These are phyloP conservation scores for Sebastes matsubarae DNA, from an alignment of 2,797 vertebrate genomes.

Conservation along the genomic window DNA sequence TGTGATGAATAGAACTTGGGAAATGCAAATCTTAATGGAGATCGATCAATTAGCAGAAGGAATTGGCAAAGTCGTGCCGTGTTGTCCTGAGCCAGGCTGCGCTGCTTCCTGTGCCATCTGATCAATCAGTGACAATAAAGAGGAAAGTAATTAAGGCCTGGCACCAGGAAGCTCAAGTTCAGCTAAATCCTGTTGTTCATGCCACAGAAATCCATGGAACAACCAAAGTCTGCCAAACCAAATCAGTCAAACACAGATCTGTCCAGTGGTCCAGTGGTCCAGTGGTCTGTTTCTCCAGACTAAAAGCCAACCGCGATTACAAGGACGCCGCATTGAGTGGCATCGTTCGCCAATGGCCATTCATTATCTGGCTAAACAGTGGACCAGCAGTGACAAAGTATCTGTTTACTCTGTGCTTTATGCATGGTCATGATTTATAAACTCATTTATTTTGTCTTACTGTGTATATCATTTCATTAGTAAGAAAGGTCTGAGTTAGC, in stretches of 20 bases:
- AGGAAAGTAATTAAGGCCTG: slow-evolving; percentile 34
- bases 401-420: neutral
- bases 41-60: slow-evolving; percentile 37
- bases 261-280: neutral
- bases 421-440: neutral
- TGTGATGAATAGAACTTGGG: slow-evolving; percentile 25
- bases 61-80: slow-evolving; percentile 2
- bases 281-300: neutral
- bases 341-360: neutral
- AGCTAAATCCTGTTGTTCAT: slow-evolving; percentile 34
- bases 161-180: slow-evolving; percentile 15
- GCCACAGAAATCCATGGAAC: slow-evolving; percentile 13
- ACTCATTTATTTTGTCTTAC: neutral
- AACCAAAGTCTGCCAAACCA: slow-evolving; percentile 3
- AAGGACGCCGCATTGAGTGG: neutral
- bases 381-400: neutral
- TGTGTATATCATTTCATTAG: neutral
- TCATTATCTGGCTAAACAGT: neutral
- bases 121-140: slow-evolving; percentile 54
- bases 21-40: slow-evolving; percentile 31
- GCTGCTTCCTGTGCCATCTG: slow-evolving; percentile 11
- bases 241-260: slow-evolving; percentile 15
- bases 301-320: neutral
- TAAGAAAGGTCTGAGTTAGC: neutral
- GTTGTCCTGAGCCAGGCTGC: neutral